A percentile compares a stretch with the other conserved stretches of the same genome.
These are phyloP conservation scores for Gortyna flavago DNA, from an alignment of 2,888 invertebrate species.

Conservation along the genomic window DNA sequence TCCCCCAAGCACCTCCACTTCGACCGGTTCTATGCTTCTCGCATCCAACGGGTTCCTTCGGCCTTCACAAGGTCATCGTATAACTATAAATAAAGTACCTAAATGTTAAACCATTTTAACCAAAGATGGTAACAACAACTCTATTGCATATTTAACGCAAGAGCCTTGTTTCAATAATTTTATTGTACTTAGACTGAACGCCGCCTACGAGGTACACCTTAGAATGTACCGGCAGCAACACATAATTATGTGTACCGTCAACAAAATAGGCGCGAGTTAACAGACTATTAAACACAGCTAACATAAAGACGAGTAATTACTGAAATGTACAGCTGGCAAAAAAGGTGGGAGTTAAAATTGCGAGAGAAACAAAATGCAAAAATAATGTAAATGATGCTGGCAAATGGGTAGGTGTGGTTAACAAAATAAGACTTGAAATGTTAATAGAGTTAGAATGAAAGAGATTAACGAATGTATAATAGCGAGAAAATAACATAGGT, in stretches of 20 bases:
- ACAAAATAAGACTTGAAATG: not conserved
- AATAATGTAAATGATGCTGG: not conserved
- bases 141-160: constrained; percentile 61
- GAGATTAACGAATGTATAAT: not conserved
- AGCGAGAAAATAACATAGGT: no score
- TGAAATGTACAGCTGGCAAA: constrained; percentile 33
- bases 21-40: no score
- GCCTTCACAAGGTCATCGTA: no score
- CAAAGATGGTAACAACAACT: constrained; percentile 67
- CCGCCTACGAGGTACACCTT: constrained; percentile 68
- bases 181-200: constrained; percentile 74
- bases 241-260: constrained; percentile 39
- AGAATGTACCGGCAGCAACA: constrained; percentile 47
- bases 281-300: constrained; percentile 24
- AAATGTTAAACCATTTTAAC: not conserved
- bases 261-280: constrained; percentile 34
- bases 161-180: constrained; percentile 77
- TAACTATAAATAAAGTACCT: not conserved
- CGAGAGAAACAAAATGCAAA: constrained; percentile 4
- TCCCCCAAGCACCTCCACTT: no score
- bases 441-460: not conserved
- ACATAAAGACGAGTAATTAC: constrained; percentile 37
- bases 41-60: no score
- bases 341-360: constrained; percentile 18
- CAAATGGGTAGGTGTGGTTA: not conserved